A percentile compares a stretch with the other conserved stretches of the same genome.
Conservation (phyloP, 2,113 vertebrate species). For the Orycteropus afer region DNA sequence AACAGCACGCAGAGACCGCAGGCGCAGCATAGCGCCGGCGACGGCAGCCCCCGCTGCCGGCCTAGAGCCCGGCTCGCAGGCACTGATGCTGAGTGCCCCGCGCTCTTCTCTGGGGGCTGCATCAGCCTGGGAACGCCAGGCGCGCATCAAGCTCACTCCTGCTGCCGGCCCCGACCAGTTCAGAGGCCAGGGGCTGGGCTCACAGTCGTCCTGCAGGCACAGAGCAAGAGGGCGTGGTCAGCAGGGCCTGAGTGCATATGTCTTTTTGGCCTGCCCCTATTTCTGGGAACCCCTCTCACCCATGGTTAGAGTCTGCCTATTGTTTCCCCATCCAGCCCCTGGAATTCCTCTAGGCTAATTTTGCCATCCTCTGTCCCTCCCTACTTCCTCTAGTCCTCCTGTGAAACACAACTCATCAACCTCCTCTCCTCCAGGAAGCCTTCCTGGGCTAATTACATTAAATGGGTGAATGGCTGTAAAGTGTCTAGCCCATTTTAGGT, state of each 20-base stretch:
- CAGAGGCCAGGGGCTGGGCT: not conserved
- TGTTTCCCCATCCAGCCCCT: not conserved
- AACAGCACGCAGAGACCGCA: slow-evolving; percentile 97
- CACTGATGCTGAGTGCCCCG: not conserved
- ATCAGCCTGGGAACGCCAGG: not conserved
- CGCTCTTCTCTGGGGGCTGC: not conserved
- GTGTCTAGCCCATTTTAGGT: not conserved
- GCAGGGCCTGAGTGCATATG: not conserved
- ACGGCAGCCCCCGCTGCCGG: slow-evolving; percentile 88
- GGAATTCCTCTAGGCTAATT: not conserved
- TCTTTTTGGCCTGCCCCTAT: not conserved
- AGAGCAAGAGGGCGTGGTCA: slow-evolving; percentile 23
- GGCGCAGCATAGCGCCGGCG: slow-evolving; percentile 94
- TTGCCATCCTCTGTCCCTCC: not conserved
- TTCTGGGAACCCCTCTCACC: not conserved
- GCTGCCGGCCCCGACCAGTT: not conserved
- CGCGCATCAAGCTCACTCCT: not conserved
- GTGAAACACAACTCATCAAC: not conserved
- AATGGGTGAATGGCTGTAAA: not conserved
- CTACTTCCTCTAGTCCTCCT: not conserved
- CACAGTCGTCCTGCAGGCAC: slow-evolving; percentile 42
- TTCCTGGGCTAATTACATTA: not conserved
- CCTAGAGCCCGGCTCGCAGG: slow-evolving; percentile 57
- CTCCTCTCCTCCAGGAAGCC: slow-evolving; percentile 6
- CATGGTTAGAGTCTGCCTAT: not conserved